phyloP scores from a whole-genome alignment of 2,797 vertebrate genomes.

The Myripristis jacobus region DNA sequence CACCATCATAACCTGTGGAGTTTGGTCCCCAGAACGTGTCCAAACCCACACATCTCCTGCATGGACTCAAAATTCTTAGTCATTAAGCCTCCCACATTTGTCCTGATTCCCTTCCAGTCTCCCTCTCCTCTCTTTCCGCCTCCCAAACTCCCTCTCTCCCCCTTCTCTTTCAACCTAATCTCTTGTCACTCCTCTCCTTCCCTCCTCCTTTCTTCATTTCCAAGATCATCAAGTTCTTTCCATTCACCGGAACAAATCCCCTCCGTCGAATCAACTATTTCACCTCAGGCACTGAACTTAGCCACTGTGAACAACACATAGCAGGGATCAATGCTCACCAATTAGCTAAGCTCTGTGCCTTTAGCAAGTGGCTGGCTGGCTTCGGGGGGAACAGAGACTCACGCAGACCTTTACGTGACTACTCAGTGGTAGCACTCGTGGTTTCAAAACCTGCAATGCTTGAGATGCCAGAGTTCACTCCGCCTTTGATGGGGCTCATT shows the following conservation, averaged over 20 bases:
- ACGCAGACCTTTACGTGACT: conserved; percentile 67
- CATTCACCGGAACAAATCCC: conserved; percentile 74
- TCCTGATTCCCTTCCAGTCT: conserved; percentile 2
- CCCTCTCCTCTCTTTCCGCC: background rate
- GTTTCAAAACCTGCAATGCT: conserved; percentile 33
- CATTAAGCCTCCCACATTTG: conserved; percentile 13
- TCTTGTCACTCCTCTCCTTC: conserved; percentile 31
- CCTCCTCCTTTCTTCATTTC: conserved; percentile 65
- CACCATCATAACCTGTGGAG: conserved; percentile 14
- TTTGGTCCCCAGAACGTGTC: conserved; percentile 31
- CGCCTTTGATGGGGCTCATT: conserved; percentile 12
- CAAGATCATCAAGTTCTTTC: conserved; percentile 74
- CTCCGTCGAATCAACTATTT: conserved; percentile 80
- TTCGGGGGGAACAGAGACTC: conserved; percentile 59
- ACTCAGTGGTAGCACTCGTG: conserved; percentile 47
- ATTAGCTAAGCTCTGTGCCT: conserved; percentile 90
- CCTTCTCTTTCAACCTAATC: conserved; percentile 38
- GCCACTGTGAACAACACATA: conserved; percentile 91
- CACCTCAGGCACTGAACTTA: conserved; percentile 90
- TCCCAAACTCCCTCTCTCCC: conserved; percentile 2
- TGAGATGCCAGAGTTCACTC: conserved; percentile 27
- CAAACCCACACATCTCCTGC: background rate
- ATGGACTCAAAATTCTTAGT: conserved; percentile 4
- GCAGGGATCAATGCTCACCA: conserved; percentile 89
- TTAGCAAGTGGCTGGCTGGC: conserved; percentile 79